phyloP scores from a whole-genome alignment of 2,888 invertebrate genomes.

The Dynastes grantii region DNA sequence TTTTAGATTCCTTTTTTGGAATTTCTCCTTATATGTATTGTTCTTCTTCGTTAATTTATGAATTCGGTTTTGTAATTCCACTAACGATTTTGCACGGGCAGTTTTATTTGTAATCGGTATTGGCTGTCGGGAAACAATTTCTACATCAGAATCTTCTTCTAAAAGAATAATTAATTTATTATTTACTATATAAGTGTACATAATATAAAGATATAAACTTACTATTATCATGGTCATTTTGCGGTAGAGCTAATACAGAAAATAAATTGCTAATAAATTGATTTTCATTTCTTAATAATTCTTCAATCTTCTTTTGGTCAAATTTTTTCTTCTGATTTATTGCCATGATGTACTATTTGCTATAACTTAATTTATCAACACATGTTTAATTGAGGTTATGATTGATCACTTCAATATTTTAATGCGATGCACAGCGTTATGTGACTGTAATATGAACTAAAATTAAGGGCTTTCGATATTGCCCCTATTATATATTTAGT shows the following conservation, averaged over 20 bases:
- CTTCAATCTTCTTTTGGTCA: constrained; percentile 66
- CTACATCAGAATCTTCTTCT: constrained; percentile 57
- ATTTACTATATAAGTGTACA: not conserved
- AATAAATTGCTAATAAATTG: constrained; percentile 76
- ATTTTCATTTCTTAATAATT: constrained; percentile 71
- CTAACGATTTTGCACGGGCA: constrained; percentile 75
- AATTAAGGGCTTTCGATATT: too few species aligned
- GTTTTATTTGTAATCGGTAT: constrained; percentile 47
- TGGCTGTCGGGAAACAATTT: constrained; percentile 49
- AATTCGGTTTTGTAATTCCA: constrained; percentile 78
- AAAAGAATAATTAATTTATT: constrained; percentile 31
- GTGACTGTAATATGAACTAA: too few species aligned
- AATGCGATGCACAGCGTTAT: too few species aligned
- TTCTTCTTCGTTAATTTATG: constrained; percentile 75
- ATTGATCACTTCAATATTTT: too few species aligned
- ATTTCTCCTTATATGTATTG: constrained; percentile 78
- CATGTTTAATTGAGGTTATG: too few species aligned
- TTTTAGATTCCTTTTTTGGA: constrained; percentile 78
- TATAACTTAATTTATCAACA: too few species aligned
- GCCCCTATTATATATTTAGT: too few species aligned
- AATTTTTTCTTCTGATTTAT: constrained; percentile 54
- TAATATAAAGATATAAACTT: not conserved
- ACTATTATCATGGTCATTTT: constrained; percentile 22
- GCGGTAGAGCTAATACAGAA: constrained; percentile 73
- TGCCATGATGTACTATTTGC: constrained; percentile 3